Evolutionary conservation across 2,797 vertebrate genomes (phyloP).

Genomic region (Emydoidea blandingii): DNA sequence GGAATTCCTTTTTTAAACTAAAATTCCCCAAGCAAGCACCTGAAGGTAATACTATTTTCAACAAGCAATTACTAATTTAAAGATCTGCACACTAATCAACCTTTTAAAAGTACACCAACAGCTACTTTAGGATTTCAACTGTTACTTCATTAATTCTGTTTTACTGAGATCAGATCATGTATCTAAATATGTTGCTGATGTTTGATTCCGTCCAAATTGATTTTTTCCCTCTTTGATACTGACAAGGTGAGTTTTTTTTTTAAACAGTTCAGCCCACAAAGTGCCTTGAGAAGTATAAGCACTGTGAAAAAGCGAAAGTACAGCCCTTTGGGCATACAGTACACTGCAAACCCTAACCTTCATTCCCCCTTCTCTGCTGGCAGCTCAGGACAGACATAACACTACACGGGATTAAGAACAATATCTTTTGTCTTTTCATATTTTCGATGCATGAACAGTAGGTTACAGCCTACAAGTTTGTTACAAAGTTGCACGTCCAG

Average conservation of each 20-base stretch:
- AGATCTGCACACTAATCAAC: not conserved
- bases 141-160: not conserved
- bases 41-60: not conserved
- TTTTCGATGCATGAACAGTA: not conserved
- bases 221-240: not conserved
- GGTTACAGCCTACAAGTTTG: not conserved
- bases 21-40: not conserved
- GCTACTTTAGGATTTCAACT: not conserved
- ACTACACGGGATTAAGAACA: not conserved
- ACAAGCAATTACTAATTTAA: not conserved
- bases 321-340: not conserved
- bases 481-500: conserved; percentile 16
- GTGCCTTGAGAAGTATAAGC: not conserved
- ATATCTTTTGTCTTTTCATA: not conserved
- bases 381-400: not conserved
- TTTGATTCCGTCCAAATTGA: conserved; percentile 21
- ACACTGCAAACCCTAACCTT: not conserved
- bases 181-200: conserved; percentile 16
- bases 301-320: not conserved
- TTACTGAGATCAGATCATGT: not conserved
- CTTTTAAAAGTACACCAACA: not conserved
- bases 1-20: not conserved
- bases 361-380: not conserved
- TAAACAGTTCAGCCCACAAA: not conserved
- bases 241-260: not conserved